Percentiles rank a stretch among this genome's conserved stretches.
These are phyloP conservation scores for Capreolus pygargus DNA, from an alignment of 2,113 vertebrate species.

Conservation along the genomic window DNA sequence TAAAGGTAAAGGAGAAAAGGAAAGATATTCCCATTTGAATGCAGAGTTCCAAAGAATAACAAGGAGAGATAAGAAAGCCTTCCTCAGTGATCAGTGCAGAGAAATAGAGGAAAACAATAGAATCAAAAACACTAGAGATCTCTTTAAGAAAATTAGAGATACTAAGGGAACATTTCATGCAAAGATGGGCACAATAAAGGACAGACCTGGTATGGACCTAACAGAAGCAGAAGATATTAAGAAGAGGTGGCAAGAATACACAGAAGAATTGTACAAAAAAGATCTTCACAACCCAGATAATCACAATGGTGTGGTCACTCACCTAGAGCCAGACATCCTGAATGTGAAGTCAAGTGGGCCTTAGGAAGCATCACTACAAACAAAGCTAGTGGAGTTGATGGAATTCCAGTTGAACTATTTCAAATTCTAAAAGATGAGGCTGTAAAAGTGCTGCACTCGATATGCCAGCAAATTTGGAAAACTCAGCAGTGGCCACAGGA, in stretches of 20 bases:
- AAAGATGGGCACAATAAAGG: background rate
- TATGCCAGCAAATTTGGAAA: background rate
- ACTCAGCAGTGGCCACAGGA: background rate
- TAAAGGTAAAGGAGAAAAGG: background rate
- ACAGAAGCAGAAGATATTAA: background rate
- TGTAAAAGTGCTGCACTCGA: background rate
- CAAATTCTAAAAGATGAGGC: background rate
- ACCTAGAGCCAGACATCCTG: background rate
- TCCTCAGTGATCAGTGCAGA: background rate
- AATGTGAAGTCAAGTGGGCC: background rate
- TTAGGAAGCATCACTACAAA: background rate
- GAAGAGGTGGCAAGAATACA: background rate
- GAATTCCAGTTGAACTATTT: background rate
- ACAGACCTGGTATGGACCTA: background rate
- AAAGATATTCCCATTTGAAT: background rate
- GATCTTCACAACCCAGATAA: background rate
- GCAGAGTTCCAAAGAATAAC: background rate
- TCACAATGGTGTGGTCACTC: background rate
- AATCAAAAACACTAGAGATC: background rate
- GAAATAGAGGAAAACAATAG: background rate
- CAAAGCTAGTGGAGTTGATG: background rate
- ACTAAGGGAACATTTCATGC: background rate
- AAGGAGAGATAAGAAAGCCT: background rate
- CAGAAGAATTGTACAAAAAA: background rate
- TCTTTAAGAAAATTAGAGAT: background rate